Evolutionary conservation across 2,113 vertebrate genomes (phyloP).

Genomic region (Haplochromis vanheusdeni): DNA sequence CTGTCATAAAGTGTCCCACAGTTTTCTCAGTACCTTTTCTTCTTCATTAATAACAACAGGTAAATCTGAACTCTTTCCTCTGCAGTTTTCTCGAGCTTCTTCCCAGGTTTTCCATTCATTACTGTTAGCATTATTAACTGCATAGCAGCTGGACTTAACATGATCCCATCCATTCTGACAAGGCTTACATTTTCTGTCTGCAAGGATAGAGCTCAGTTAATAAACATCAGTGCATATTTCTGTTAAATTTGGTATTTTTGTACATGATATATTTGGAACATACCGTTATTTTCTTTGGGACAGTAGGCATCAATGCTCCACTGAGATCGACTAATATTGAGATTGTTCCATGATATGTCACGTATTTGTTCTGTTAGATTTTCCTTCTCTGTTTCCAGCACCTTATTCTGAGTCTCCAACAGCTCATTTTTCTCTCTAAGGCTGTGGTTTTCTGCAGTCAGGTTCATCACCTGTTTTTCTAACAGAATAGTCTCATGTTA

Average conservation of each 20-base stretch:
- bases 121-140: accelerated
- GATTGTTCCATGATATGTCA: accelerated
- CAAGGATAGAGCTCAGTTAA: neutral
- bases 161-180: neutral
- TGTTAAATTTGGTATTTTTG: neutral
- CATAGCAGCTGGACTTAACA: neutral
- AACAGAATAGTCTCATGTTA: neutral
- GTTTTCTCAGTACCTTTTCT: neutral
- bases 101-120: neutral
- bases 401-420: neutral
- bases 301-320: slow-evolving; percentile 18
- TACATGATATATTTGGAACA: neutral
- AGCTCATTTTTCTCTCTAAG: neutral
- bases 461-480: neutral
- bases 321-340: neutral
- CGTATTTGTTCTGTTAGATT: neutral
- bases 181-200: accelerated
- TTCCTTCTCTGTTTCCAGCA: neutral
- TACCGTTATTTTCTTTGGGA: neutral
- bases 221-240: neutral
- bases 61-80: neutral
- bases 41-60: accelerated
- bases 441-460: neutral
- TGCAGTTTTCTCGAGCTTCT: neutral
- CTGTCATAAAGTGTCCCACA: neutral